phyloP scores from a whole-genome alignment of 2,797 vertebrate genomes.

The Ceyx erithaca region DNA sequence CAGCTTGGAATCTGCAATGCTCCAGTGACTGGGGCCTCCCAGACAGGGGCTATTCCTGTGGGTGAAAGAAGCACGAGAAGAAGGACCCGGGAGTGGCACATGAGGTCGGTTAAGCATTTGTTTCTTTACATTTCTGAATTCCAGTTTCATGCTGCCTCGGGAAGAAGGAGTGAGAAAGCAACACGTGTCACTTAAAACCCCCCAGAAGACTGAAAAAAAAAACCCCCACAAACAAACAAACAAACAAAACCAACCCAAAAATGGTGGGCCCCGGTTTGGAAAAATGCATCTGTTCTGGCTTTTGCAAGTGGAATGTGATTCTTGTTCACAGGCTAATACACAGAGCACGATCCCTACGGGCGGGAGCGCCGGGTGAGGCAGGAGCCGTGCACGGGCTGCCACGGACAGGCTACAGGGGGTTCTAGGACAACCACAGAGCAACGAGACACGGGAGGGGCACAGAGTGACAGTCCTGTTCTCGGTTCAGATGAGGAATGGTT shows the following conservation, averaged over 20 bases:
- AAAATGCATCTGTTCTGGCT: slow-evolving; percentile 58
- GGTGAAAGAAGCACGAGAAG: background rate
- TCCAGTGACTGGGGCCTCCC: slow-evolving; percentile 29
- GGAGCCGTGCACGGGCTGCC: slow-evolving; percentile 23
- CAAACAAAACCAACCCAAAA: background rate
- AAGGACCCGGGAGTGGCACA: background rate
- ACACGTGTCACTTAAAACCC: background rate
- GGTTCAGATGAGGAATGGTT: slow-evolving; percentile 67
- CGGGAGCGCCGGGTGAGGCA: slow-evolving; percentile 3
- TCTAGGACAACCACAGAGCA: slow-evolving; percentile 65
- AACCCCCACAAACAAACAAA: background rate
- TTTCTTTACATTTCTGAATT: slow-evolving; percentile 21
- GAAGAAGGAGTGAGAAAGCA: slow-evolving; percentile 31
- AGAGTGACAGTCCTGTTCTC: slow-evolving; percentile 67
- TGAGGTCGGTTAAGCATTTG: background rate
- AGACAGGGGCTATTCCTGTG: slow-evolving; percentile 4
- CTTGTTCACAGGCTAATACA: slow-evolving; percentile 29
- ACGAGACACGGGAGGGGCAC: slow-evolving; percentile 58
- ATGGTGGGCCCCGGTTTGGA: background rate
- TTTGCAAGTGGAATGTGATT: slow-evolving; percentile 69
- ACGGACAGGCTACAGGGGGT: slow-evolving; percentile 33
- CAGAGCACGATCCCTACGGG: slow-evolving; percentile 44
- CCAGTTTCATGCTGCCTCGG: slow-evolving; percentile 51
- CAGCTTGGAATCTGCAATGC: slow-evolving; percentile 57
- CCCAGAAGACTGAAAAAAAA: background rate